These are phyloP conservation scores for Cydia splendana DNA, from an alignment of 1,140 invertebrate genomes.

Conservation along the genomic window DNA sequence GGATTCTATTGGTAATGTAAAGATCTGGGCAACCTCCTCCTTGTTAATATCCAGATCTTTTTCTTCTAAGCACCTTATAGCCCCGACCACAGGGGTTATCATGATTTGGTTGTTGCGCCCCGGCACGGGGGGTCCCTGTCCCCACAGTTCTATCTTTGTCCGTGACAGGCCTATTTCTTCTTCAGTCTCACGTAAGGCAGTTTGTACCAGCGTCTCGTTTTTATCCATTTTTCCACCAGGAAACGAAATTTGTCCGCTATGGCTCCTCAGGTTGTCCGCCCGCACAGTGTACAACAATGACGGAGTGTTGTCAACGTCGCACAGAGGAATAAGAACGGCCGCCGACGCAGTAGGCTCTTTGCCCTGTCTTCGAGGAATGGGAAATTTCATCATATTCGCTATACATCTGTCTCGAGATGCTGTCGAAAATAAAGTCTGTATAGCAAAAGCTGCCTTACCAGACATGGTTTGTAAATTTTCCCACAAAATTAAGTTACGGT, in stretches of 20 bases:
- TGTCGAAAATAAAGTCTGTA: constrained; percentile 58
- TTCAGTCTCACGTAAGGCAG: constrained; percentile 91
- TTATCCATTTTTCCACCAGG: constrained; percentile 91
- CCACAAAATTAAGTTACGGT: background rate
- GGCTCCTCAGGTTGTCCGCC: constrained; percentile 84
- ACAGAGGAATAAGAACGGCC: constrained; percentile 87
- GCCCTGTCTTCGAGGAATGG: constrained; percentile 42
- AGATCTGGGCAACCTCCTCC: constrained; percentile 89
- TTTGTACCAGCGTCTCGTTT: constrained; percentile 83
- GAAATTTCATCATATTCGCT: constrained; percentile 56
- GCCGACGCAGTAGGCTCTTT: constrained; percentile 47
- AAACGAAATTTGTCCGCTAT: constrained; percentile 92
- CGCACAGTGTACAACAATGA: constrained; percentile 92
- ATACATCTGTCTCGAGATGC: constrained; percentile 61
- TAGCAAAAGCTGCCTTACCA: constrained; percentile 38
- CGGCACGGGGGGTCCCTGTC: constrained; percentile 70
- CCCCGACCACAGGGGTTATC: constrained; percentile 89
- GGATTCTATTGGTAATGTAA: constrained; percentile 85
- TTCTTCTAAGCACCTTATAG: constrained; percentile 79
- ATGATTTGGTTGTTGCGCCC: constrained; percentile 79
- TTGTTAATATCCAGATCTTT: constrained; percentile 82
- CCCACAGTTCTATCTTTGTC: constrained; percentile 88
- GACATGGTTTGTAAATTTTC: background rate
- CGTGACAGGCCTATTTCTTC: constrained; percentile 90
- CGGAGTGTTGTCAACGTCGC: constrained; percentile 84